These are phyloP conservation scores for Rhadinocentrus ornatus DNA, from an alignment of 2,797 vertebrate genomes.

Conservation along the genomic window DNA sequence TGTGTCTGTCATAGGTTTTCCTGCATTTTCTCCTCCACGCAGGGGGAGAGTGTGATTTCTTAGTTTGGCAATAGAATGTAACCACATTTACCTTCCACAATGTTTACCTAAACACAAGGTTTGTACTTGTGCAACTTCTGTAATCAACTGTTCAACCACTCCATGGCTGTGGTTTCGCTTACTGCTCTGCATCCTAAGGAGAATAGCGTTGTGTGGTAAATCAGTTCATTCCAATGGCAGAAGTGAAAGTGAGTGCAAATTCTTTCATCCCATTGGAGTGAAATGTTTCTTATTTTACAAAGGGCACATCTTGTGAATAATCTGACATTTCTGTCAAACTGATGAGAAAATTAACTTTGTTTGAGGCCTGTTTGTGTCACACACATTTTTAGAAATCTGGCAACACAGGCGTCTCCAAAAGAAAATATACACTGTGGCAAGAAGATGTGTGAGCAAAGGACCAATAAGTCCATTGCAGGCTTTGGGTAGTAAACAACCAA, in stretches of 20 bases:
- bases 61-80: neutral
- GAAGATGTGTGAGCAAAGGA: too few relatives aligned
- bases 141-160: too few relatives aligned
- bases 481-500: too few relatives aligned
- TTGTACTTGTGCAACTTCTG: neutral
- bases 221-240: neutral
- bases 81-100: constrained; percentile 1
- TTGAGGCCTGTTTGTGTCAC: too few relatives aligned
- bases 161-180: neutral
- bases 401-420: too few relatives aligned
- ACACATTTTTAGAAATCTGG: too few relatives aligned
- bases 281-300: neutral
- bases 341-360: neutral
- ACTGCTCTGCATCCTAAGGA: neutral
- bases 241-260: neutral
- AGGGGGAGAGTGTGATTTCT: neutral
- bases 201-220: neutral
- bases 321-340: neutral
- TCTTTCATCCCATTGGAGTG: neutral
- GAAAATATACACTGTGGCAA: too few relatives aligned
- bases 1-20: constrained; percentile 19
- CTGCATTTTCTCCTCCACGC: neutral
- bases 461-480: too few relatives aligned
- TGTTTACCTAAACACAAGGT: neutral
- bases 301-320: neutral